These are phyloP conservation scores for Chydorus sphaericus DNA, from an alignment of 2,888 invertebrate genomes.

Conservation along the genomic window DNA sequence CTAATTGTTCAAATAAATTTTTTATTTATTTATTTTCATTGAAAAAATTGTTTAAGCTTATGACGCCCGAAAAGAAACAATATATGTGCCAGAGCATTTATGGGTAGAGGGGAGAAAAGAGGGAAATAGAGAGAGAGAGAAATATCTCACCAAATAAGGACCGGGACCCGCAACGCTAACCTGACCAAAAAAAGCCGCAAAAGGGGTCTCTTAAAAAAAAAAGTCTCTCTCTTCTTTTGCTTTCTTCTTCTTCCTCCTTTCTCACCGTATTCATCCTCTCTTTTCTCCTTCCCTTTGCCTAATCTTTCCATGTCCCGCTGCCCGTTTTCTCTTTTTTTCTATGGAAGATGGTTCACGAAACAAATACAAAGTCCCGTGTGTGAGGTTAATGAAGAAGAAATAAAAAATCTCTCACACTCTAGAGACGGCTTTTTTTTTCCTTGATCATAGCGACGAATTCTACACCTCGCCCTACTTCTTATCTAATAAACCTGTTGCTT, in stretches of 20 bases:
- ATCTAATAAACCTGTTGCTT: too few species aligned
- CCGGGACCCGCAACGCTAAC: slow-evolving; percentile 1
- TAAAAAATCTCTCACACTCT: slow-evolving; percentile 1
- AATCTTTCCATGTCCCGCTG: not conserved
- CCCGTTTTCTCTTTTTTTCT: not conserved
- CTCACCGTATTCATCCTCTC: not conserved
- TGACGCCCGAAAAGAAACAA: too few species aligned
- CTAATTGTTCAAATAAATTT: not conserved
- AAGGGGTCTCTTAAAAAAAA: not conserved
- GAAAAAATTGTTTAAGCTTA: too few species aligned
- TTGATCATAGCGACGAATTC: not conserved
- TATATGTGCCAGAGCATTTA: too few species aligned
- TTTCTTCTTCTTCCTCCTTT: not conserved
- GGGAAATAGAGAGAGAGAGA: not conserved
- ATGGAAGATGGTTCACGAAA: too few species aligned
- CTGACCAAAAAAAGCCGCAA: slow-evolving; percentile 7
- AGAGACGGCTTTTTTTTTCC: not conserved
- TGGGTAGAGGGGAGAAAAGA: too few species aligned
- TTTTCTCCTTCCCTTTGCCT: not conserved
- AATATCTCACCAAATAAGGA: slow-evolving; percentile 7
- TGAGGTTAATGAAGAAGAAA: too few species aligned
- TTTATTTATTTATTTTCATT: too few species aligned
- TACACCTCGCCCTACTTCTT: not conserved
- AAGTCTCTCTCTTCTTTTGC: not conserved
- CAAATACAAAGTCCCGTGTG: too few species aligned